These are phyloP conservation scores for Peribatodes rhomboidaria DNA, from an alignment of 2,888 invertebrate species.

Conservation along the genomic window DNA sequence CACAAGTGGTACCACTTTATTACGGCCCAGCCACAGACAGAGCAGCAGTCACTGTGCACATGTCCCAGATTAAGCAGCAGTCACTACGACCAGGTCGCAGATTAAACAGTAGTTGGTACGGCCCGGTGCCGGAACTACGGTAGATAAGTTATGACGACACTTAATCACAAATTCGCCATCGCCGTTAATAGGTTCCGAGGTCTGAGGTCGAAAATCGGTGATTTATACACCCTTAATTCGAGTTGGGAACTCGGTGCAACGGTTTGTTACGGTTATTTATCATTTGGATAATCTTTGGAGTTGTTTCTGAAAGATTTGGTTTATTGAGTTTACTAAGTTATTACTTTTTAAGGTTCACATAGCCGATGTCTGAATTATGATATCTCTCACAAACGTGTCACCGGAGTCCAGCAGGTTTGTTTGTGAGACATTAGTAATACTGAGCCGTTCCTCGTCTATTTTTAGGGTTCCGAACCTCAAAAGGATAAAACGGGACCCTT, in stretches of 20 bases:
- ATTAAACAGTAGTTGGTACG: not conserved
- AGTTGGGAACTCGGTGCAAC: conserved; percentile 45
- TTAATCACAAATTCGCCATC: conserved; percentile 74
- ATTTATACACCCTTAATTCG: conserved; percentile 64
- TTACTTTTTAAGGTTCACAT: no score
- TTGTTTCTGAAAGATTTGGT: conserved; percentile 17
- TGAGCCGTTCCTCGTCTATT: no score
- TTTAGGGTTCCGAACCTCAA: no score
- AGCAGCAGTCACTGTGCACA: not conserved
- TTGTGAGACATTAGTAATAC: no score
- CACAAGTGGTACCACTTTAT: conserved; percentile 66
- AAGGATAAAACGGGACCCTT: no score
- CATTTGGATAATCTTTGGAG: conserved; percentile 34
- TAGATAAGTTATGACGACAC: conserved; percentile 72
- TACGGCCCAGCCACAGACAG: conserved; percentile 44
- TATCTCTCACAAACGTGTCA: no score
- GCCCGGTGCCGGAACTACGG: conserved; percentile 57
- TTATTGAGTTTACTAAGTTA: not conserved
- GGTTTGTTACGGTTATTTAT: conserved; percentile 31
- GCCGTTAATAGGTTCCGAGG: conserved; percentile 65
- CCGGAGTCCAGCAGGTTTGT: no score
- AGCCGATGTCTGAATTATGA: no score
- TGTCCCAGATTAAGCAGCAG: not conserved
- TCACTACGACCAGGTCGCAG: not conserved
- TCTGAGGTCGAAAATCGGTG: conserved; percentile 60